A percentile compares a stretch with the other conserved stretches of the same genome.
Conservation (phyloP, 92 coral and sea anemone genomes). For the Ricordea florida region DNA sequence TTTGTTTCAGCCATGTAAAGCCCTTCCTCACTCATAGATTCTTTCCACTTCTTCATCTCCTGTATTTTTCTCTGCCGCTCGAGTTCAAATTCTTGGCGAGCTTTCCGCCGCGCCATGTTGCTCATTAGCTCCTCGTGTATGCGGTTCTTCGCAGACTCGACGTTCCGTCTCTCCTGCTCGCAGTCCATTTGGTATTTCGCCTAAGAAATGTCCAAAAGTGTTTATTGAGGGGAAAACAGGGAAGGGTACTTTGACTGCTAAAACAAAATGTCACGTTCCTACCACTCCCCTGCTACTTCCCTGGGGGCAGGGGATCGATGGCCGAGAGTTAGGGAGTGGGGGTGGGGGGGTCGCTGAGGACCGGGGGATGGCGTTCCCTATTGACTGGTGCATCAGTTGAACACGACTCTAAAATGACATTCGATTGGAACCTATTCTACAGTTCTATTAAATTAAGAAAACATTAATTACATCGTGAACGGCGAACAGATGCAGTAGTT, state of each 20-base stretch:
- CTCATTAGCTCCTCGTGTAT: conserved; percentile 89
- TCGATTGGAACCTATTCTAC: too few species aligned
- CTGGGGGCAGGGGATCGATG: too few species aligned
- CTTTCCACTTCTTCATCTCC: conserved; percentile 61
- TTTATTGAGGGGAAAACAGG: too few species aligned
- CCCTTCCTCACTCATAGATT: conserved; percentile 69
- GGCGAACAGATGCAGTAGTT: conserved; percentile 90
- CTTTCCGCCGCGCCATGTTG: conserved; percentile 57
- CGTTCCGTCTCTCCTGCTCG: conserved; percentile 64
- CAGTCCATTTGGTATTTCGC: conserved; percentile 86
- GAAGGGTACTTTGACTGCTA: too few species aligned
- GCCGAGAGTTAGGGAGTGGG: too few species aligned
- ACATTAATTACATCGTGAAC: conserved; percentile 77
- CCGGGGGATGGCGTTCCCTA: too few species aligned
- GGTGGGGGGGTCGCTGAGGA: too few species aligned
- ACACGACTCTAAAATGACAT: too few species aligned
- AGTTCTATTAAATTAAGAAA: too few species aligned
- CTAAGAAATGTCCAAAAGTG: conserved; percentile 21
- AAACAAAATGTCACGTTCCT: too few species aligned
- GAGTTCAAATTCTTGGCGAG: conserved; percentile 62
- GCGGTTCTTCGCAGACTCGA: conserved; percentile 63
- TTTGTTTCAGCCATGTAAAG: conserved; percentile 90
- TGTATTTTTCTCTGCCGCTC: conserved; percentile 77
- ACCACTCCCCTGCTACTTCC: too few species aligned
- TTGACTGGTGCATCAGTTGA: too few species aligned